Percentiles rank a stretch among this genome's conserved stretches.
phyloP scores from a whole-genome alignment of 64 coral and sea anemone genomes.

The Cladopsammia gracilis region DNA sequence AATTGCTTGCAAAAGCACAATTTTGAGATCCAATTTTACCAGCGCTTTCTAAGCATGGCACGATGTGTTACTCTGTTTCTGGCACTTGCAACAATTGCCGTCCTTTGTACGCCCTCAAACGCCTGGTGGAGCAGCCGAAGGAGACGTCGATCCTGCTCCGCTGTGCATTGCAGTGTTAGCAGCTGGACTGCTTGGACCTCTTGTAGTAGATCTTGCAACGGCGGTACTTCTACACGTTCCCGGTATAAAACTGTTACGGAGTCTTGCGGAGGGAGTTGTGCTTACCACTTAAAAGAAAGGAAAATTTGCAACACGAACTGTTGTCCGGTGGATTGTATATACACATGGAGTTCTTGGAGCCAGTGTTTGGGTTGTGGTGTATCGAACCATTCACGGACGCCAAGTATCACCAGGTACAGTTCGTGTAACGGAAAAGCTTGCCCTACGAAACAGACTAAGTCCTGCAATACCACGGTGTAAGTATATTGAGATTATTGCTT shows the following conservation, averaged over 20 bases:
- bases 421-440: constrained; percentile 61
- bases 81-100: not conserved
- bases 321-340: constrained; percentile 71
- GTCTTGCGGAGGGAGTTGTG: constrained; percentile 56
- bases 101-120: constrained; percentile 4
- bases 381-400: constrained; percentile 35
- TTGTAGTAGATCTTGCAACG: constrained; percentile 47
- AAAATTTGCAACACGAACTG: constrained; percentile 30
- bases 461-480: constrained; percentile 71
- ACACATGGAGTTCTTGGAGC: constrained; percentile 62
- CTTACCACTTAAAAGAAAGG: not conserved
- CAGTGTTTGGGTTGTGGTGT: constrained; percentile 59
- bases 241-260: not conserved
- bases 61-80: not conserved
- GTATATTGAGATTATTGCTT: constrained; percentile 1
- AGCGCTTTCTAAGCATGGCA: not conserved
- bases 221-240: constrained; percentile 1
- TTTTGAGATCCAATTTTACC: no score
- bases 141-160: not conserved
- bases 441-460: constrained; percentile 34
- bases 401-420: not conserved
- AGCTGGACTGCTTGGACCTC: constrained; percentile 52
- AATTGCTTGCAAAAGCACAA: no score
- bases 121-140: constrained; percentile 17
- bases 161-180: constrained; percentile 44